Base-by-base conservation (phyloP, 2,113 vertebrate species). In the Speoplatyrhinus poulsoni region DNA sequence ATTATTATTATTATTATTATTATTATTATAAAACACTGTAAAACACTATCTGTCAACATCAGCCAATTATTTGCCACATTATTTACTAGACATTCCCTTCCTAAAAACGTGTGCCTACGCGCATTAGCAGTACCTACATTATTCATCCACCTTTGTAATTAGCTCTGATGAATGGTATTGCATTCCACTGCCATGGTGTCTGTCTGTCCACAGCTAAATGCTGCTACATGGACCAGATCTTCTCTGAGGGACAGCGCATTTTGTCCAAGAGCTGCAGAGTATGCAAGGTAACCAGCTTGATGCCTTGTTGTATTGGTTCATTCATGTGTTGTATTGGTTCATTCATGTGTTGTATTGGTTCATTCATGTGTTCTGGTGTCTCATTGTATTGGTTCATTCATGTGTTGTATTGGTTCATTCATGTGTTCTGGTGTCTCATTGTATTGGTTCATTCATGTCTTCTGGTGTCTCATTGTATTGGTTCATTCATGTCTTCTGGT, bases 181-280 rank as follows among this genome's bases (percentile, higher is more conserved):
- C 36, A 41, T 8, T 41, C 5, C 26, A 3, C 26, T 16, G 15
- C 1, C 56, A 1, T 48, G 2, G 12, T 61, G 17, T 12, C 9
- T 47, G 1, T 74, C 33, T 57, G 0, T 50, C 72, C 17, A 41
- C 91, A 98, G 96, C 95, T 1, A 96, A 95, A 79, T 98, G 96
- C 47, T 93, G 92, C 83, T 96, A 93, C 80, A 91, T 93, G 91
- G 95, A 93, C 15, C 94, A 92, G 85, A 93, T 91, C 2, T 93
- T 97, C 54, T 92, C 95, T 49, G 95, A 98, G 85, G 95, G 96
- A 72, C 95, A 96, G 61, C 87, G 90, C 15, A 83, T 96, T 52
- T 88, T 98, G 85, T 93, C 93, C 60, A 91, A 91, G 84, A 94
- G 86, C 89, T 98, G 96, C 88, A 93, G 90, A 82, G 96, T 97